Percentiles rank a stretch among this genome's conserved stretches.
These are phyloP conservation scores for Numenius phaeopus DNA, from an alignment of 2,797 vertebrate genomes.

Conservation along the genomic window DNA sequence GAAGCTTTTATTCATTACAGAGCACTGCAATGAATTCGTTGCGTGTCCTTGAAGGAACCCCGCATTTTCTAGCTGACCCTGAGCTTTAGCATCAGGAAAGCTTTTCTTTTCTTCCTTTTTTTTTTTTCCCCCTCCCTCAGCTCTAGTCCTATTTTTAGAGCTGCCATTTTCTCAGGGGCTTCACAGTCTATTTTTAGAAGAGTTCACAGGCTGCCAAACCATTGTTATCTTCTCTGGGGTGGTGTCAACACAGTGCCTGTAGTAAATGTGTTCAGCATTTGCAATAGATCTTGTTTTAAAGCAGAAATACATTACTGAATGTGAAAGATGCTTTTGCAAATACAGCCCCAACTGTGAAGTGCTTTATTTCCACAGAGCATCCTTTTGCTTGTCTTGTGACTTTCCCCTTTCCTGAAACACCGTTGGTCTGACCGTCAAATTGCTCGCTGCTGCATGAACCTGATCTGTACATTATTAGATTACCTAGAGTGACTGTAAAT, in stretches of 20 bases:
- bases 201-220: conserved; percentile 69
- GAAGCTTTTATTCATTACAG: background rate
- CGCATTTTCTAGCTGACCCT: conserved; percentile 27
- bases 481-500: conserved; percentile 50
- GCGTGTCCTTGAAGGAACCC: conserved; percentile 41
- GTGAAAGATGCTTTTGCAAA: background rate
- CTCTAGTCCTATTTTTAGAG: conserved; percentile 81
- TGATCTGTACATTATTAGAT: conserved; percentile 64
- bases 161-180: conserved; percentile 79
- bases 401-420: conserved; percentile 35
- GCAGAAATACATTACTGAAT: background rate
- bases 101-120: accelerated
- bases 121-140: background rate
- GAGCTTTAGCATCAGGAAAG: conserved; percentile 21
- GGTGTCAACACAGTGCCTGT: background rate
- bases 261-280: background rate
- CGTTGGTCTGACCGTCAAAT: conserved; percentile 9
- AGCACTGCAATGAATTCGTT: background rate
- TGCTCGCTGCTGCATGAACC: conserved; percentile 63
- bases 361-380: background rate
- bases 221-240: conserved; percentile 48
- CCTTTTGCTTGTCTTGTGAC: background rate
- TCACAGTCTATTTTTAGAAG: conserved; percentile 82
- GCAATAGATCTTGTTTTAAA: background rate
- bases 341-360: background rate